A percentile compares a stretch with the other conserved stretches of the same genome.
Evolutionary conservation across 2,113 vertebrate species (phyloP).

Genomic region (Calonectris borealis): DNA sequence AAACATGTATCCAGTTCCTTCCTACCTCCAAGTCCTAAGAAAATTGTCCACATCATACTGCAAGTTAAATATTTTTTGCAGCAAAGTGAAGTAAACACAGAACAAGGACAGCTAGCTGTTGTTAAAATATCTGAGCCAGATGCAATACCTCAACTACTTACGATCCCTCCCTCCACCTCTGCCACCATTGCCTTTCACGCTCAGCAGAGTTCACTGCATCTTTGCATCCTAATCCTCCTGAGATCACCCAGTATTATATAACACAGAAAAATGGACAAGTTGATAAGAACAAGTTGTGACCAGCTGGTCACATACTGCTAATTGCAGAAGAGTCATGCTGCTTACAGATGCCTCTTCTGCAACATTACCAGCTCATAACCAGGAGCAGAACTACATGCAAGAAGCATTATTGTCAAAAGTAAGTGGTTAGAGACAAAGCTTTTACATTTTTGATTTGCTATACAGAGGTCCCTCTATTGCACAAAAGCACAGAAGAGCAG

Average conservation of each 20-base stretch:
- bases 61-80: neutral
- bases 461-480: neutral
- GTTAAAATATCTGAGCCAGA: neutral
- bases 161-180: rapidly evolving
- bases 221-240: neutral
- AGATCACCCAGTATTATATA: neutral
- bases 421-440: neutral
- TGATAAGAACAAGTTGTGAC: neutral
- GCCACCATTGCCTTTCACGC: neutral
- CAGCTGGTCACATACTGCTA: neutral
- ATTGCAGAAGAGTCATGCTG: neutral
- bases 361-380: neutral
- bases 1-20: neutral
- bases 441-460: neutral
- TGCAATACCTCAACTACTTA: neutral
- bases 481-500: neutral
- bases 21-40: neutral
- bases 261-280: neutral
- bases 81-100: neutral
- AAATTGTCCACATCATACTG: neutral
- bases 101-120: neutral
- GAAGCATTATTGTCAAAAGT: neutral
- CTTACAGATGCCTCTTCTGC: neutral
- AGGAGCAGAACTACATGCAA: neutral
- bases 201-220: too few species aligned